Evolutionary conservation across 1,140 invertebrate species (phyloP).

Genomic region (Anastrepha ludens): DNA sequence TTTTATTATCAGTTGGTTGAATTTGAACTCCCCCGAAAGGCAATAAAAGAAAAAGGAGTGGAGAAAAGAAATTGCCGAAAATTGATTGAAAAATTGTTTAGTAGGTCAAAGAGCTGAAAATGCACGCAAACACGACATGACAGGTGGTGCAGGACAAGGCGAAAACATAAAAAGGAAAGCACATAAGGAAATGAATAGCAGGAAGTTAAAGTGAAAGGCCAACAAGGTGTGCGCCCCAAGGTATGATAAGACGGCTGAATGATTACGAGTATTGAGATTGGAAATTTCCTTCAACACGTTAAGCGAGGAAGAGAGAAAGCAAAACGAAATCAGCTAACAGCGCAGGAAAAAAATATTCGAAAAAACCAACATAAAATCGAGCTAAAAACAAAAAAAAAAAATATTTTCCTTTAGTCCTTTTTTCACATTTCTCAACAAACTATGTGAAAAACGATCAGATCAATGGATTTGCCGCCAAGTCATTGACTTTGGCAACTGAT

Average conservation of each 20-base stretch:
- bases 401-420: background rate
- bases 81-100: constrained; percentile 40
- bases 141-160: background rate
- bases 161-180: background rate
- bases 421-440: background rate
- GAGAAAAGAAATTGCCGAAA: background rate
- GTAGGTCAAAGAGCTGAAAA: background rate
- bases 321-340: background rate
- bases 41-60: constrained; percentile 1
- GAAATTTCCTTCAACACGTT: background rate
- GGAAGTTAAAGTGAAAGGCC: constrained; percentile 1
- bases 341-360: background rate
- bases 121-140: background rate
- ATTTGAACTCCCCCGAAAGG: background rate
- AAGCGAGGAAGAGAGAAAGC: background rate
- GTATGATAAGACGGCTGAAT: background rate
- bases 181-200: constrained; percentile 8
- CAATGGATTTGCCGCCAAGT: background rate
- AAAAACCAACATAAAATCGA: no score
- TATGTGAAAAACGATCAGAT: background rate
- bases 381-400: no score
- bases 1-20: constrained; percentile 35
- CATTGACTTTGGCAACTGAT: constrained; percentile 11
- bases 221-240: constrained; percentile 8
- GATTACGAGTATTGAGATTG: background rate